These are phyloP conservation scores for Misgurnus anguillicaudatus DNA, from an alignment of 2,113 vertebrate species.

Conservation along the genomic window DNA sequence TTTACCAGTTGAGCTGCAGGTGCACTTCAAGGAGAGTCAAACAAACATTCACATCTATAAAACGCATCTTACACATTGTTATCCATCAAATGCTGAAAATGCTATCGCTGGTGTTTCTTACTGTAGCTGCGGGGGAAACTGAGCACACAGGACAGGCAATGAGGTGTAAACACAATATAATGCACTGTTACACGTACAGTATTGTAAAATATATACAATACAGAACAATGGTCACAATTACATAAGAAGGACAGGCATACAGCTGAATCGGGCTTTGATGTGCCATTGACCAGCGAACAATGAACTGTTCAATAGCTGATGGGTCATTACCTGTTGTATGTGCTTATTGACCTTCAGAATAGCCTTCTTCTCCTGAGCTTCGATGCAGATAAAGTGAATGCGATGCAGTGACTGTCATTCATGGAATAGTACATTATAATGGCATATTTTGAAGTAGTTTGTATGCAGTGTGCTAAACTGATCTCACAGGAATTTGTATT, in stretches of 20 bases:
- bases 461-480: neutral
- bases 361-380: neutral
- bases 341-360: neutral
- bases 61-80: neutral
- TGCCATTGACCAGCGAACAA: conserved; percentile 15
- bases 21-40: neutral
- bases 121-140: neutral
- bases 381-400: neutral
- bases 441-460: too few species aligned
- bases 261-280: conserved; percentile 4
- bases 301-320: neutral
- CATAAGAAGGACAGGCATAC: neutral
- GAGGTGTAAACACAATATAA: conserved; percentile 19
- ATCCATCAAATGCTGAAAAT: neutral
- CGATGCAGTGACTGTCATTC: too few species aligned
- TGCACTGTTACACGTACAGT: neutral
- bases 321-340: neutral
- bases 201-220: conserved; percentile 3
- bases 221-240: conserved; percentile 15
- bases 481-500: neutral
- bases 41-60: neutral
- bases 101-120: neutral
- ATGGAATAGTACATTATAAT: too few species aligned
- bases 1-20: too few species aligned
- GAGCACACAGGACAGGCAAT: neutral